These are phyloP conservation scores for Sipha flava DNA, from an alignment of 1,140 invertebrate genomes.

Conservation along the genomic window DNA sequence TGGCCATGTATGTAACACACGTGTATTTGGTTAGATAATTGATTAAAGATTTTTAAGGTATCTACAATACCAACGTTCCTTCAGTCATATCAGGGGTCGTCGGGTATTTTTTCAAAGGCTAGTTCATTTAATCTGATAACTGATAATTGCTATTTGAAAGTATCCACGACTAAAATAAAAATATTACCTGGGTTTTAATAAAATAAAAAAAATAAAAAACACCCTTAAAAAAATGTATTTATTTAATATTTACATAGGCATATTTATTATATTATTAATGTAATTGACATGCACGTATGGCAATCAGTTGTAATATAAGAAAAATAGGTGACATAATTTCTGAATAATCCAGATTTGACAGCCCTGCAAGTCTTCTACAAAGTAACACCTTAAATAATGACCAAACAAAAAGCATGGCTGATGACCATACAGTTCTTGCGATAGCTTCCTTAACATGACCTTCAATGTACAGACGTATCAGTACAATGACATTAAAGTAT, in stretches of 20 bases:
- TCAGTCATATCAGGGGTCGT: no score
- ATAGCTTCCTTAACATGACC: conserved; percentile 67
- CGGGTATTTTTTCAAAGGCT: no score
- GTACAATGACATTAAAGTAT: conserved; percentile 90
- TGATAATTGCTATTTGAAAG: no score
- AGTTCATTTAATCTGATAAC: no score
- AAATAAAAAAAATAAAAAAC: not conserved
- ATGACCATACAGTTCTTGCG: conserved; percentile 74
- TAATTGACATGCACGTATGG: conserved; percentile 84
- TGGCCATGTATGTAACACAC: no score
- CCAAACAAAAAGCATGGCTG: conserved; percentile 69
- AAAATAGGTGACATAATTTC: conserved; percentile 89
- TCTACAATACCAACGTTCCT: no score
- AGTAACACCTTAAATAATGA: conserved; percentile 89
- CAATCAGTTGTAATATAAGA: conserved; percentile 78
- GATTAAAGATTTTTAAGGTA: no score
- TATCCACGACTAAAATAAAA: no score
- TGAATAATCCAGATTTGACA: conserved; percentile 72
- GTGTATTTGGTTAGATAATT: no score
- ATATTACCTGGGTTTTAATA: no score
- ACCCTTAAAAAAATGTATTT: not conserved
- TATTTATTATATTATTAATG: conserved; percentile 44
- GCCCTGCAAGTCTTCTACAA: conserved; percentile 76
- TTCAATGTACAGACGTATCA: conserved; percentile 82
- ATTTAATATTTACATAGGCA: not conserved